phyloP scores from a whole-genome alignment of 1,140 invertebrate genomes.

The Brachionus plicatilis region DNA sequence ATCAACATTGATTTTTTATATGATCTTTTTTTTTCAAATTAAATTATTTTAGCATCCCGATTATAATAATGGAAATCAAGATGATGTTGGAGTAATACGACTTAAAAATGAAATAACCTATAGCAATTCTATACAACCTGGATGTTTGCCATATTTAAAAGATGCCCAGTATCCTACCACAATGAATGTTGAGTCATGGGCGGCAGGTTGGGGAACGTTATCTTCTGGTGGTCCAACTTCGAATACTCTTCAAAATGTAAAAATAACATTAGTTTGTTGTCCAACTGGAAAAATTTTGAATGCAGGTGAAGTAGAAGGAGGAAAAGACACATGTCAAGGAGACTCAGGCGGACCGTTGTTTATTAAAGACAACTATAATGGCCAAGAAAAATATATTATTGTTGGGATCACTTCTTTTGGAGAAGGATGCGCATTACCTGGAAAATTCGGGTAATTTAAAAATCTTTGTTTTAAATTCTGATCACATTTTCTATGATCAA shows the following conservation, averaged over 20 bases:
- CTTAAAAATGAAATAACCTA: background rate
- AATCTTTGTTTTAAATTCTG: background rate
- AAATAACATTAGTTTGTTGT: background rate
- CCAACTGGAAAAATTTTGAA: background rate
- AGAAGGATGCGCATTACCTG: background rate
- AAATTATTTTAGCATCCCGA: background rate
- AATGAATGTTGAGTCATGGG: background rate
- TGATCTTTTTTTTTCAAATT: background rate
- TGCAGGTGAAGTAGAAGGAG: background rate
- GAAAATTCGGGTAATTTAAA: background rate
- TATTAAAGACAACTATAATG: background rate
- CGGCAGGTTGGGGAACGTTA: background rate
- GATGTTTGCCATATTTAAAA: background rate
- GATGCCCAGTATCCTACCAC: background rate
- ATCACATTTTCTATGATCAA: too few species aligned
- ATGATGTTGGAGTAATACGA: background rate
- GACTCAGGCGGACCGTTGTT: constrained; percentile 9
- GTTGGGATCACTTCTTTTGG: constrained; percentile 18
- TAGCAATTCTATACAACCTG: background rate
- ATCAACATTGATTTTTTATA: background rate
- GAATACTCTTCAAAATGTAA: background rate
- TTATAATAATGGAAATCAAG: background rate
- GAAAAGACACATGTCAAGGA: constrained; percentile 23
- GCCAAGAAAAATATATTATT: background rate
- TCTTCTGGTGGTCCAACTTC: background rate